A percentile compares a stretch with the other conserved stretches of the same genome.
These are phyloP conservation scores for Drosophila tristis DNA, from an alignment of 1,140 invertebrate genomes.

Conservation along the genomic window DNA sequence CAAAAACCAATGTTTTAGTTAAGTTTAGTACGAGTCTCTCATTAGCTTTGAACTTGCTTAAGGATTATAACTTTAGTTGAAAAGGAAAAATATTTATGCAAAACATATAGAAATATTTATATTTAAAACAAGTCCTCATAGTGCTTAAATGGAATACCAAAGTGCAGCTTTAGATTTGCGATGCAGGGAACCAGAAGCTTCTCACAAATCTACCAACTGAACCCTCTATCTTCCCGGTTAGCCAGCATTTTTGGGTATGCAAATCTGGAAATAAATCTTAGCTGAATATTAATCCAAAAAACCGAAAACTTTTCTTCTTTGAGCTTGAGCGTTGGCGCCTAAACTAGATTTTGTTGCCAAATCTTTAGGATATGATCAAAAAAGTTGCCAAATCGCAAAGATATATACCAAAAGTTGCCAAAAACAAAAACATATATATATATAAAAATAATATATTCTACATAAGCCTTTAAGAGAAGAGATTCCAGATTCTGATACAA, in stretches of 20 bases:
- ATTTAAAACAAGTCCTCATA: conserved; percentile 39
- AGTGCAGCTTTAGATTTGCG: neutral
- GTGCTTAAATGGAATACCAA: conserved; percentile 24
- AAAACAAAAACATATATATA: conserved; percentile 2
- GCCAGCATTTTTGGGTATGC: conserved; percentile 13
- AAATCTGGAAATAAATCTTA: conserved; percentile 4
- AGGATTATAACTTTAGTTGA: neutral
- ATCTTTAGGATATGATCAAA: conserved; percentile 27
- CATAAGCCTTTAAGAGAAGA: neutral
- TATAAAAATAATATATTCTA: neutral
- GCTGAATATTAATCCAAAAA: neutral
- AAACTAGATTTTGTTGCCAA: conserved; percentile 21
- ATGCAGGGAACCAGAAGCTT: neutral
- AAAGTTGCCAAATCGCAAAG: conserved; percentile 18
- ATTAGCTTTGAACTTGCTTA: conserved; percentile 25
- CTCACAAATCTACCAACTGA: neutral
- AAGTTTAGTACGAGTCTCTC: conserved; percentile 39
- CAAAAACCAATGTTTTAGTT: conserved; percentile 27
- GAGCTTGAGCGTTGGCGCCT: conserved; percentile 12
- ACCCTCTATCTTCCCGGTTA: neutral
- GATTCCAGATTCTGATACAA: too few relatives aligned
- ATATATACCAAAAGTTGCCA: neutral
- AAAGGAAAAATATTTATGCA: conserved; percentile 16
- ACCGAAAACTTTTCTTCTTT: neutral
- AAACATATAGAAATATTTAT: conserved; percentile 31